Evolutionary conservation across 2,113 vertebrate genomes (phyloP).

Genomic region (Pogonocichla stellata): DNA sequence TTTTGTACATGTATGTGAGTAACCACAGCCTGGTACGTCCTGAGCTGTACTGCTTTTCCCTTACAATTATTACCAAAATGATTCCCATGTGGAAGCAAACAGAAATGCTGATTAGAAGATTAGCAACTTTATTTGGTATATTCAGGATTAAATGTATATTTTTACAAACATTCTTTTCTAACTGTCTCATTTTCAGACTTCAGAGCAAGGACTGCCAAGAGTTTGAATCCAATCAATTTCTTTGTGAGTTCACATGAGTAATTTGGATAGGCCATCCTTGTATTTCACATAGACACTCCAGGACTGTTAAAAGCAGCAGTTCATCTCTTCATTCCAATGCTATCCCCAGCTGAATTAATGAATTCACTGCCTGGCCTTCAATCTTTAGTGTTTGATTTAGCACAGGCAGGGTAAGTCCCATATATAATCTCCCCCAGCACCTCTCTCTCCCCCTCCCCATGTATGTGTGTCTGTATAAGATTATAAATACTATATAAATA

Average conservation of each 20-base stretch:
- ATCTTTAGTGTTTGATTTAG: not conserved
- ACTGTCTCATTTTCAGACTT: not conserved
- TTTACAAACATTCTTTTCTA: not conserved
- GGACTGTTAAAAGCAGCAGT: not conserved
- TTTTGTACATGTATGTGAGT: not conserved
- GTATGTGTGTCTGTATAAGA: not conserved
- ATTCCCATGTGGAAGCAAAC: not conserved
- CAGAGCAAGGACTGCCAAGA: not conserved
- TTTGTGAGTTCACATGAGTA: not conserved
- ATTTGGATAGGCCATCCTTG: not conserved
- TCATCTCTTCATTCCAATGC: not conserved
- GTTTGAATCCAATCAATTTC: not conserved
- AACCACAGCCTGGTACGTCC: not conserved
- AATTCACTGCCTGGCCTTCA: not conserved
- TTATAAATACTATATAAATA: not conserved
- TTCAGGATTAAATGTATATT: not conserved
- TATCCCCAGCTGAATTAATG: slow-evolving; percentile 1
- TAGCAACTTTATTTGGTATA: not conserved
- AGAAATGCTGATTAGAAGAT: not conserved
- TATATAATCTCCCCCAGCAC: not conserved
- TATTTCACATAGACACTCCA: not conserved
- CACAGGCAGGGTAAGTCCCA: not conserved
- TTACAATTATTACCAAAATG: not conserved
- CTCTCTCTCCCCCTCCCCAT: not conserved
- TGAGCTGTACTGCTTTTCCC: not conserved